These are phyloP conservation scores for Potorous gilbertii DNA, from an alignment of 2,797 vertebrate species.

Conservation along the genomic window DNA sequence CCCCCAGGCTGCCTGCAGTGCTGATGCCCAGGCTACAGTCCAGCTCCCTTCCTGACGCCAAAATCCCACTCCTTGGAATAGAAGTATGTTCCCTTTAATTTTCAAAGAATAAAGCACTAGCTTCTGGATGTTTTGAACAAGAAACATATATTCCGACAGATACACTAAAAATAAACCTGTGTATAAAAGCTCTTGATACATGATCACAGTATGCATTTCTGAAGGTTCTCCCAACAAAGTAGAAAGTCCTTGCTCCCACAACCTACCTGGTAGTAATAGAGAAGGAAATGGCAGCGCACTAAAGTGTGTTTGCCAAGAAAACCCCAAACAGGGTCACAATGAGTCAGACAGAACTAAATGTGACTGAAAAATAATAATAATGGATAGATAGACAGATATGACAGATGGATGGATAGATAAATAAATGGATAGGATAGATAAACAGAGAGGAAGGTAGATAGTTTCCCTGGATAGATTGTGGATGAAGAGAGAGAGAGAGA, in stretches of 20 bases:
- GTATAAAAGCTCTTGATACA: neutral
- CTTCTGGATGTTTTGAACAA: neutral
- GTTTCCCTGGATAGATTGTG: no score
- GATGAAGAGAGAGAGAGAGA: no score
- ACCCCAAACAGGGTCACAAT: neutral
- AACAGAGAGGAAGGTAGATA: no score
- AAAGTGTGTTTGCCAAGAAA: neutral
- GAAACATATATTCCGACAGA: neutral
- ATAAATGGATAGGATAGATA: neutral
- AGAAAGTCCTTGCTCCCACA: neutral
- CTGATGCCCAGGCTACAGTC: neutral
- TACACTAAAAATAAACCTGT: neutral
- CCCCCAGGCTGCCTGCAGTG: neutral
- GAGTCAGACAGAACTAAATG: no score
- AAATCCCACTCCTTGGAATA: no score
- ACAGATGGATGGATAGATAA: neutral
- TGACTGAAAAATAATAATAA: neutral
- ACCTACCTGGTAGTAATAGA: neutral
- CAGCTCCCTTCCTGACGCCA: neutral
- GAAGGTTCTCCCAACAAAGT: neutral
- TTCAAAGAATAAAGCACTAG: neutral
- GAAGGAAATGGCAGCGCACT: neutral
- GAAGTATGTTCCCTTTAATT: neutral
- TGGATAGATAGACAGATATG: no score
- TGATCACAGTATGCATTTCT: neutral